Evolutionary conservation across 2,113 vertebrate species (phyloP).

Genomic region (Rhynchomys soricoides): DNA sequence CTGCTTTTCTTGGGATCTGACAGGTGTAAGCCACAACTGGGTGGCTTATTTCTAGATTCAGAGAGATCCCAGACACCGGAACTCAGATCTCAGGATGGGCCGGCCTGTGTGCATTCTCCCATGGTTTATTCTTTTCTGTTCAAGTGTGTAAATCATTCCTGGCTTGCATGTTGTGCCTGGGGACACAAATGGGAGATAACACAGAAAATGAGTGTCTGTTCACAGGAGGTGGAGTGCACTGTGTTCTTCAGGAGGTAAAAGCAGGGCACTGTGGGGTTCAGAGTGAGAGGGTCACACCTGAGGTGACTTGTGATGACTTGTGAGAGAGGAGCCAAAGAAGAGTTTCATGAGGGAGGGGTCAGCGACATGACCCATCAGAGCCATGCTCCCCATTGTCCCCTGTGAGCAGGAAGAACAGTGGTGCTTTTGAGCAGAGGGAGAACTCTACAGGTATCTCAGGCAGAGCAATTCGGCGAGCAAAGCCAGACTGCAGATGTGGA

Average conservation of each 20-base stretch:
- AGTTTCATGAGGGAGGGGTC: rapidly evolving
- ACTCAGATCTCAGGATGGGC: background rate
- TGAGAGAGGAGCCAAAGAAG: background rate
- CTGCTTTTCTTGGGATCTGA: background rate
- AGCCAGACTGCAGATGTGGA: background rate
- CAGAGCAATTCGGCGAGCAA: background rate
- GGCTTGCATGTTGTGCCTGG: background rate
- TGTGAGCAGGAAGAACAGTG: background rate
- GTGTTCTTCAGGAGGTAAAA: background rate
- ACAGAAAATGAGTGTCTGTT: background rate
- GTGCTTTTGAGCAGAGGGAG: background rate
- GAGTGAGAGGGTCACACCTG: background rate
- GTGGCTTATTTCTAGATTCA: background rate
- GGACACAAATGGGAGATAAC: slow-evolving; percentile 4
- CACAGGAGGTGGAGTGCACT: background rate
- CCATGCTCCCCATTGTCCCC: too few relatives aligned
- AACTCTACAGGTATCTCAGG: background rate
- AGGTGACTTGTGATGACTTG: background rate
- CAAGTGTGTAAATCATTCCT: background rate
- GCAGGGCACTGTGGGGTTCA: background rate
- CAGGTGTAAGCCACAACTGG: background rate
- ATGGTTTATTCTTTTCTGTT: background rate
- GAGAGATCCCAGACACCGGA: background rate
- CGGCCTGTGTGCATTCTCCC: background rate
- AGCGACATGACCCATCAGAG: too few relatives aligned